Percentiles rank a stretch among this genome's conserved stretches.
phyloP scores from a whole-genome alignment of 2,797 vertebrate species.

The Coilia nasus region DNA sequence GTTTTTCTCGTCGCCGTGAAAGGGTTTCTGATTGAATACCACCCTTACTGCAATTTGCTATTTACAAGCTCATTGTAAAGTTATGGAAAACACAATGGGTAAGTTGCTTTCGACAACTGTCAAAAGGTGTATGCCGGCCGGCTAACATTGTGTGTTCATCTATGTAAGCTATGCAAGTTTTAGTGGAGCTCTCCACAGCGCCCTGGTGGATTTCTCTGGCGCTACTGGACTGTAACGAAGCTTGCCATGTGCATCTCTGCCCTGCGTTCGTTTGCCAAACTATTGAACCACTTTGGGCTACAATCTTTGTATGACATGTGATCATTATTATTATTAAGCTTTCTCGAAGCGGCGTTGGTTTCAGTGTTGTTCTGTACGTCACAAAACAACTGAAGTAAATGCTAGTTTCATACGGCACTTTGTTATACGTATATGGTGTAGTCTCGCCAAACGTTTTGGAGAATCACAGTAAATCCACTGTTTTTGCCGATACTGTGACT shows the following conservation, averaged over 20 bases:
- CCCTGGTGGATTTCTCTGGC: too few relatives aligned
- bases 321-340: neutral
- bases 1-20: neutral
- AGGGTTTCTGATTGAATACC: neutral
- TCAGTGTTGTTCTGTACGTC: neutral
- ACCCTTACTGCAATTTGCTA: neutral
- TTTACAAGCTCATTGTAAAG: neutral
- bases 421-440: neutral
- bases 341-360: neutral
- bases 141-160: neutral
- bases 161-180: neutral
- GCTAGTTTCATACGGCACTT: neutral
- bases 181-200: too few relatives aligned
- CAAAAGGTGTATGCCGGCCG: conserved; percentile 8
- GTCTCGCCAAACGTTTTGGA: neutral
- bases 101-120: neutral
- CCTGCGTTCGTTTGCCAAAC: too few relatives aligned
- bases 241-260: too few relatives aligned
- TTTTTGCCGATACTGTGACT: neutral
- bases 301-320: too few relatives aligned
- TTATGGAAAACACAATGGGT: neutral
- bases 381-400: neutral
- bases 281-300: too few relatives aligned
- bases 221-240: too few relatives aligned
- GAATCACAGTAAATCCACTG: neutral